Evolutionary conservation across 2,888 invertebrate species (phyloP), one percentile per base, ranked within the genome.

Genomic region (Thymelicus sylvestris): DNA sequence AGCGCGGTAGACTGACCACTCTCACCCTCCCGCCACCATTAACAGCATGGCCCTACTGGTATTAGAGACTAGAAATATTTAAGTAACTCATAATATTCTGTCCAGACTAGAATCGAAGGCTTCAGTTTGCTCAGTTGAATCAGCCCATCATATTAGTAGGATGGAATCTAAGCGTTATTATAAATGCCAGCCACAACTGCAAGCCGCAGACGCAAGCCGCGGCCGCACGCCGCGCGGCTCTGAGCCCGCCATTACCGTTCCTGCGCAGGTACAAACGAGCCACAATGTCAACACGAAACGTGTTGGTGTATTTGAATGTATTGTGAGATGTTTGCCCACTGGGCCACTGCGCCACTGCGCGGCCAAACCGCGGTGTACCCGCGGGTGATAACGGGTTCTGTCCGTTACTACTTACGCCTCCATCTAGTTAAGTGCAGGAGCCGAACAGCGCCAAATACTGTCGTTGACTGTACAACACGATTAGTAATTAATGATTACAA

Each of bases 381-480:
- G 24, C 47, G 50, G 64, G 38, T 47, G 7, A 50, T 69, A 69
- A 69, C 69, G 69, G 69, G 69, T 69, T 69, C 7, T 52, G 52
- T 38, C 68, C 63, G 63, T 63, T 64, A 31, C 31, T 3, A 31
- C 31, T 31, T 31, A 64, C 62, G 61, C 38, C 57, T 57, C 24
- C 31, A 31, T 13, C 57, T 61, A 50, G 63, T 38, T 44, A 19
- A 44, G 19, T 57, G 63, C 63, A 38, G 50, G n/a, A 41, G 44
- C 62, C 41, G 44, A 50, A 15, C 50, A 7, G 6, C 15, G 50
- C 50, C 50, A 50, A 50, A 50, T 50, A 50, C 6, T 31, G 31
- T 31, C 31, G 31, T 44, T 8, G 3, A 41, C 41, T 8, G 44
- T 10, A 10, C 44, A 44, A 10, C 8, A 12, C 44, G 4, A 8